Percentiles rank a stretch among this genome's conserved stretches.
Evolutionary conservation across 2,888 invertebrate species (phyloP).

Genomic region (Drosophila meridionalis): DNA sequence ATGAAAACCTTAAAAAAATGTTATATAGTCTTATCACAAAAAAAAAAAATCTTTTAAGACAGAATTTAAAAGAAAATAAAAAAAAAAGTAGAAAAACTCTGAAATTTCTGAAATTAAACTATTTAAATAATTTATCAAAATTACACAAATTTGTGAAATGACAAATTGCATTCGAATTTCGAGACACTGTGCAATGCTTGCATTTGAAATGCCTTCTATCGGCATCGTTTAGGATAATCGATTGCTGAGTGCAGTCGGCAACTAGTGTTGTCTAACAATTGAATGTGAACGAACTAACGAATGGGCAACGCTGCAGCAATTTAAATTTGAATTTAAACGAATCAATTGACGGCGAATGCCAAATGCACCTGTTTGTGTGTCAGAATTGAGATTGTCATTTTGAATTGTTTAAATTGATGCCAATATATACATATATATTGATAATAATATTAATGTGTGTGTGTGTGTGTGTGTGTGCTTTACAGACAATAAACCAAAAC

Average conservation of each 20-base stretch:
- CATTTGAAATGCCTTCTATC: not conserved
- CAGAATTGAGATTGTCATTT: slow-evolving; percentile 16
- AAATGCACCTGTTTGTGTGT: slow-evolving; percentile 10
- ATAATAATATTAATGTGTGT: slow-evolving; percentile 13
- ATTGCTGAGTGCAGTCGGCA: slow-evolving; percentile 2
- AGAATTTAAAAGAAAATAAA: no score
- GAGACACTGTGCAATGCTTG: not conserved
- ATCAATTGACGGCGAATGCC: slow-evolving; percentile 13
- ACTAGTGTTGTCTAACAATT: slow-evolving; percentile 37
- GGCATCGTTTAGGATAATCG: slow-evolving; percentile 24
- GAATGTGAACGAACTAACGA: not conserved
- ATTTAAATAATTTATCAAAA: no score
- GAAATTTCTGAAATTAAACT: no score
- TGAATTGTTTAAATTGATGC: slow-evolving; percentile 44
- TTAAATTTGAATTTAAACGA: slow-evolving; percentile 35
- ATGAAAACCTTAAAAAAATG: no score
- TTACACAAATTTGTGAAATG: not conserved
- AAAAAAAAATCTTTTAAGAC: not conserved
- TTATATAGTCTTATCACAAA: no score
- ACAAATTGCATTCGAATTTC: slow-evolving; percentile 10
- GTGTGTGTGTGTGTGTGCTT: not conserved
- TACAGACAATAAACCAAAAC: slow-evolving; percentile 90
- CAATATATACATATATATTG: slow-evolving; percentile 29
- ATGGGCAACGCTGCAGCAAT: slow-evolving; percentile 37
- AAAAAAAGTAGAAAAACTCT: no score